These are phyloP conservation scores for Platalea minor DNA, from an alignment of 2,797 vertebrate species.

Conservation along the genomic window DNA sequence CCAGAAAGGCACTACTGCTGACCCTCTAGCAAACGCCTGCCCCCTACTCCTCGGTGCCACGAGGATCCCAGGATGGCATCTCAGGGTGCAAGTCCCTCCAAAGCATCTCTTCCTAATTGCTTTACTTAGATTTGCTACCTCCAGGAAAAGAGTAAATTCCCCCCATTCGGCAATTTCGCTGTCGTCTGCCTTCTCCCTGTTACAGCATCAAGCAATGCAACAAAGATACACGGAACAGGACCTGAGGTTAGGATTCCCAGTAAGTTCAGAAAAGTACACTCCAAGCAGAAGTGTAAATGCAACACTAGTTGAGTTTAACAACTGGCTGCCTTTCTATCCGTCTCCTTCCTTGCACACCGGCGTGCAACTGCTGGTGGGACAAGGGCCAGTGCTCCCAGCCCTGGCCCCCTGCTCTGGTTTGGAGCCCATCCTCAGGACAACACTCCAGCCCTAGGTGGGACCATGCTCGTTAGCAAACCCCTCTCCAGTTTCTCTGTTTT, in stretches of 20 bases:
- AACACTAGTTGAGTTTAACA: not conserved
- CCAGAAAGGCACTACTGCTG: not conserved
- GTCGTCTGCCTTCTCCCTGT: not conserved
- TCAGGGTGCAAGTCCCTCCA: not conserved
- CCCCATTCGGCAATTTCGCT: not conserved
- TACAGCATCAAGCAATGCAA: not conserved
- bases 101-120: not conserved
- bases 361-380: not conserved
- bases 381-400: not conserved
- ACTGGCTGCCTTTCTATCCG: not conserved
- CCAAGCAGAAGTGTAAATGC: not conserved
- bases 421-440: not conserved
- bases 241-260: not conserved
- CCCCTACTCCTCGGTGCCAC: not conserved
- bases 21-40: not conserved
- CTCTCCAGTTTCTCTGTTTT: not conserved
- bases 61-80: not conserved
- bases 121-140: not conserved
- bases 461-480: not conserved
- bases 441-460: not conserved
- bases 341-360: not conserved
- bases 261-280: not conserved
- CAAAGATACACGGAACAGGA: not conserved
- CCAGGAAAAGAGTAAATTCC: not conserved
- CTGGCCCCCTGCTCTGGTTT: fast-evolving